Evolutionary conservation across 2,797 vertebrate species (phyloP), one percentile per base, ranked within the genome.

Genomic region (Sebastiscus tertius): DNA sequence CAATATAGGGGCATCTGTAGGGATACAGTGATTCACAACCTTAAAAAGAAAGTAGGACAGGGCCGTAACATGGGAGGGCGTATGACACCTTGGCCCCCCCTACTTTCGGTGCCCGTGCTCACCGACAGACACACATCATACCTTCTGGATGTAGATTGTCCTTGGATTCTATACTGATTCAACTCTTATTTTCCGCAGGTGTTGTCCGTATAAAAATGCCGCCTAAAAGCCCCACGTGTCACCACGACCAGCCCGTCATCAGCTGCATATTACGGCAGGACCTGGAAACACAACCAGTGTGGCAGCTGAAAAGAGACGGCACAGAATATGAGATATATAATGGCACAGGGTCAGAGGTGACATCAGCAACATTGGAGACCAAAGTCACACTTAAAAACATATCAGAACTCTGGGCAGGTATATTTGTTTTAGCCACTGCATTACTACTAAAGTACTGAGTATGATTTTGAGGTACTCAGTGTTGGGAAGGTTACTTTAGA

Each of bases 331-430:
- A 2, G 0, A 89, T 96, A 63, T 80, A 78, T 1, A 8, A 1
- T 1, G 95, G 95, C 61, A 82, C 77, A 1, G 79, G 90, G 42
- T 62, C 93, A 3, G 0, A 0, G 0, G 6, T 94, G 9, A 1
- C 0, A 0, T 0, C 0, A 0, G 0, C 0, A 1, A 0, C 0
- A 1, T 0, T 0, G 0, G 0, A 0, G 0, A 56, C 22, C 12
- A 18, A 0, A 0, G 1, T 95, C 39, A 0, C 0, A 0, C 33
- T 96, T 0, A 0, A 0, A 0, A 0, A 0, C 0, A 6, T 81
- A 18, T 54, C 90, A 5, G 80, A 70, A 61, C 18, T 78, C 34
- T 96, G 94, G 95, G 62, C 33, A 89, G 95, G 94, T 95, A 84
- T 1, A 2, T 56, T 61, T 69, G 16, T 72, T 62, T 72, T 55